These are phyloP conservation scores for Phainopepla nitens DNA, from an alignment of 2,113 vertebrate species.

Conservation along the genomic window DNA sequence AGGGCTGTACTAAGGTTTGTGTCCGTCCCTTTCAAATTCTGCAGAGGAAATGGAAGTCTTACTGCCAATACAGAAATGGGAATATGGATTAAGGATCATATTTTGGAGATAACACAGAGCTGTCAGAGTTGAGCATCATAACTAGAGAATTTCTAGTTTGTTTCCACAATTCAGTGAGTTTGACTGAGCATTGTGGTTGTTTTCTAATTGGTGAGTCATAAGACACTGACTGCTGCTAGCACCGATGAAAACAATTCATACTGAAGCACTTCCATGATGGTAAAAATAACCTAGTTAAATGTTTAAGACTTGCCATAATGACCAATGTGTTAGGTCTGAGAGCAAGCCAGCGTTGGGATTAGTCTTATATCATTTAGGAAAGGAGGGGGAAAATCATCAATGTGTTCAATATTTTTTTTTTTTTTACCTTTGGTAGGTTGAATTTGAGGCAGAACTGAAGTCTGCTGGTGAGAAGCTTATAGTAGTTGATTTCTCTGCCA, in stretches of 20 bases:
- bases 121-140: background rate
- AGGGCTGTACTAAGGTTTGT: background rate
- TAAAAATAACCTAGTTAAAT: background rate
- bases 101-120: background rate
- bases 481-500: slow-evolving; percentile 89
- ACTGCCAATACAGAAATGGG: background rate
- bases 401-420: background rate
- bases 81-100: background rate
- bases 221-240: background rate
- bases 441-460: slow-evolving; percentile 67
- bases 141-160: background rate
- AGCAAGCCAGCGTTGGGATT: background rate
- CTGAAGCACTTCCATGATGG: background rate
- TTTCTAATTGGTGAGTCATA: background rate
- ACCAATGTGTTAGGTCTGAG: background rate
- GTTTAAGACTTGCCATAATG: background rate
- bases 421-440: slow-evolving; percentile 41
- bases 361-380: accelerated
- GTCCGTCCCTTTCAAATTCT: background rate
- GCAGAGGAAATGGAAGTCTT: background rate
- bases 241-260: background rate
- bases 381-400: background rate
- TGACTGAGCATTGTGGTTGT: background rate
- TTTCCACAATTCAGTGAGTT: background rate
- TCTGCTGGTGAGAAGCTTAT: slow-evolving; percentile 78